A percentile compares a stretch with the other conserved stretches of the same genome.
Evolutionary conservation across 2,113 vertebrate species (phyloP).

Genomic region (Grus americana): DNA sequence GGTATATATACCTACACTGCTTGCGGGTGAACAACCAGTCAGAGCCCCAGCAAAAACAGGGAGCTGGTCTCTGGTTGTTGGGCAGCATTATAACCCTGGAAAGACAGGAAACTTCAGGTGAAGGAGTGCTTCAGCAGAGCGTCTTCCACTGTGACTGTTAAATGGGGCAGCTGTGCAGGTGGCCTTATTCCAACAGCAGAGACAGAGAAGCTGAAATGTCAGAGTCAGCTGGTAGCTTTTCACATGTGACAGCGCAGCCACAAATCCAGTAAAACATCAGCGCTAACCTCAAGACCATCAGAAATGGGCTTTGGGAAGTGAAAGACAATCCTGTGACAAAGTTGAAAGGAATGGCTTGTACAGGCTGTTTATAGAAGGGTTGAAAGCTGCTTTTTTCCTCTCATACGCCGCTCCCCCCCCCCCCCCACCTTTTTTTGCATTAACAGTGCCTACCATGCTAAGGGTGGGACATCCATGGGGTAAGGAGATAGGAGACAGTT

Average conservation of each 20-base stretch:
- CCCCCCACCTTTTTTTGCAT: neutral
- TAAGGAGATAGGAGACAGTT: neutral
- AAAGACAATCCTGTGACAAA: neutral
- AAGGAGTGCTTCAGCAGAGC: neutral
- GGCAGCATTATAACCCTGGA: neutral
- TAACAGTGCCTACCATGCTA: neutral
- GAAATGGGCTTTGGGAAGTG: neutral
- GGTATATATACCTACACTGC: neutral
- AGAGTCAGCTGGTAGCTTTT: neutral
- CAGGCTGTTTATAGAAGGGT: neutral
- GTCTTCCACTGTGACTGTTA: neutral
- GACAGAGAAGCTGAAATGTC: neutral
- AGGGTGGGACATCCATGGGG: neutral
- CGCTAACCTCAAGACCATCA: neutral
- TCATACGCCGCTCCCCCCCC: fast-evolving
- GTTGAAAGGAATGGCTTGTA: neutral
- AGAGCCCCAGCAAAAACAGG: neutral
- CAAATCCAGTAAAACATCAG: neutral
- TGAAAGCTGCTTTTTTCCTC: neutral
- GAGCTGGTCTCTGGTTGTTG: neutral
- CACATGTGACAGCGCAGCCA: neutral
- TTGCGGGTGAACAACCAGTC: neutral
- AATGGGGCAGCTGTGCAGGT: neutral
- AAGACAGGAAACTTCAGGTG: neutral
- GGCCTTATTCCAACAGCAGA: neutral